Conservation (phyloP, 1,140 invertebrate genomes). For the Saccostrea echinata region DNA sequence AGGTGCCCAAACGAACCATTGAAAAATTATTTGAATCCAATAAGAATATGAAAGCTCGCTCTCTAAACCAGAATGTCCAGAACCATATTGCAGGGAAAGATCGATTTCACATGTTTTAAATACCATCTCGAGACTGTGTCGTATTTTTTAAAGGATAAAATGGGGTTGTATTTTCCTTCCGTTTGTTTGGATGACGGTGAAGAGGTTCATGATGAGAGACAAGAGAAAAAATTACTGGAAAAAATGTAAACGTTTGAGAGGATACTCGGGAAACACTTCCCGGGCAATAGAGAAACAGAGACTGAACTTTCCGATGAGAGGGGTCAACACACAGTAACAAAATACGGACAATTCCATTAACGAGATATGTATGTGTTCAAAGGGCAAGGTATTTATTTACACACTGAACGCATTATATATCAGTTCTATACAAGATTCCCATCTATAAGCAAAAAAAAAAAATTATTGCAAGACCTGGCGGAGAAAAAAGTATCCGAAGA, state of each 20-base stretch:
- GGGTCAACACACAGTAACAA: neutral
- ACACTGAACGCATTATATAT: neutral
- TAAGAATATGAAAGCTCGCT: no score
- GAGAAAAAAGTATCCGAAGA: no score
- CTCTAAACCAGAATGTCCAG: no score
- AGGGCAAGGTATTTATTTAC: conserved; percentile 23
- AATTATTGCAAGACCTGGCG: no score
- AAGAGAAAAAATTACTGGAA: neutral
- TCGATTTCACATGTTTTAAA: no score
- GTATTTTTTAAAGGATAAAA: neutral
- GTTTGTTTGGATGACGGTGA: conserved; percentile 11
- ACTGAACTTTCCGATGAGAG: neutral
- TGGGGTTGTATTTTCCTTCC: neutral
- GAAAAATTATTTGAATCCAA: no score
- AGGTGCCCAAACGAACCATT: no score
- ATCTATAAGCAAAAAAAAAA: neutral
- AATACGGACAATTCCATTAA: conserved; percentile 22
- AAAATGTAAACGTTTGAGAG: neutral
- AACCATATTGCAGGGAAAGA: no score
- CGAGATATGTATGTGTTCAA: neutral
- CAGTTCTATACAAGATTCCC: neutral
- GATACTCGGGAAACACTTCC: conserved; percentile 6
- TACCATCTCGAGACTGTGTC: no score
- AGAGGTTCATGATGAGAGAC: neutral
- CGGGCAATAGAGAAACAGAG: neutral